Conservation (phyloP, 2,113 vertebrate species). For the Tragelaphus scriptus region DNA sequence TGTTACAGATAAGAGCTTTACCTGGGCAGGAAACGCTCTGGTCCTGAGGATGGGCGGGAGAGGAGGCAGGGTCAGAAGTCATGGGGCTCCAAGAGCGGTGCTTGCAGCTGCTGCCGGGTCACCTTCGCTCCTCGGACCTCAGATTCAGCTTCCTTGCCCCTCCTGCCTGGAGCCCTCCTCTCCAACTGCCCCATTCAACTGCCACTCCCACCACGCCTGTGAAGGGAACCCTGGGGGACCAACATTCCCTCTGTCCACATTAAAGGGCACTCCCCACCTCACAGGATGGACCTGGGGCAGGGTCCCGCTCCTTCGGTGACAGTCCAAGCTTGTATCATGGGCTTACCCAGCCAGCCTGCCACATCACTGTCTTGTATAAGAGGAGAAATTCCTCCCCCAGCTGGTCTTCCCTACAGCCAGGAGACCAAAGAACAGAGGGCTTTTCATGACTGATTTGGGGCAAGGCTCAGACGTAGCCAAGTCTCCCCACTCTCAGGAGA, state of each 20-base stretch:
- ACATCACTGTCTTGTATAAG: neutral
- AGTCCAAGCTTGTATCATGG: fast-evolving
- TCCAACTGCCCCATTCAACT: conserved; percentile 63
- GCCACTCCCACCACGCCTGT: neutral
- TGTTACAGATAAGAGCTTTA: neutral
- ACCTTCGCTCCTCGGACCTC: neutral
- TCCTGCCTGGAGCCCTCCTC: neutral
- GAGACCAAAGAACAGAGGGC: neutral
- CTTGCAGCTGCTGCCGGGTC: neutral
- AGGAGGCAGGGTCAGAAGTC: neutral
- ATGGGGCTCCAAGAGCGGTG: fast-evolving
- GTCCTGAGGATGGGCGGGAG: neutral
- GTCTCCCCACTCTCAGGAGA: neutral
- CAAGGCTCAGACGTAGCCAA: neutral
- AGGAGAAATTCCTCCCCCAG: neutral
- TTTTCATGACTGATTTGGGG: neutral
- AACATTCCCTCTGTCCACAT: conserved; percentile 19
- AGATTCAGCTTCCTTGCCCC: neutral
- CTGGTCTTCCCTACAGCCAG: neutral
- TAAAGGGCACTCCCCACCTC: conserved; percentile 18
- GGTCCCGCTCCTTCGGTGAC: neutral
- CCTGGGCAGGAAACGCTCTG: neutral
- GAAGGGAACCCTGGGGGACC: conserved; percentile 37
- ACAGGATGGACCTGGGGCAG: neutral
- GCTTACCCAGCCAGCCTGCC: neutral